phyloP scores from a whole-genome alignment of 2,888 invertebrate species.

The Tachina fera region DNA sequence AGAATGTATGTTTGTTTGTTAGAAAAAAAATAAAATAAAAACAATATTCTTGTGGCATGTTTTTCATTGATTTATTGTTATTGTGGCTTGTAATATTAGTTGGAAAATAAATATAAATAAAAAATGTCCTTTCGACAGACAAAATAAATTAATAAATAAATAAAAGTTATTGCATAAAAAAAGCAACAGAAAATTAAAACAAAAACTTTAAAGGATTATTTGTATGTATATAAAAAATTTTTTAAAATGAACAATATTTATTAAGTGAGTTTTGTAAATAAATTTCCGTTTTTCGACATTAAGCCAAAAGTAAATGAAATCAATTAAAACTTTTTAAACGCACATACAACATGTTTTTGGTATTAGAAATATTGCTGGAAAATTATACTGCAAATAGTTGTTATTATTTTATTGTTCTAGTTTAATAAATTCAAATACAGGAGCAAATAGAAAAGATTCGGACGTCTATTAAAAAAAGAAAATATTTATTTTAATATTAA shows the following conservation, averaged over 20 bases:
- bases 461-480: too few relatives aligned
- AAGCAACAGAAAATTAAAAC: too few relatives aligned
- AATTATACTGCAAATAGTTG: too few relatives aligned
- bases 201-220: too few relatives aligned
- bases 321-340: conserved; percentile 44
- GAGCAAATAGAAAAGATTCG: too few relatives aligned
- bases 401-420: too few relatives aligned
- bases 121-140: conserved; percentile 20
- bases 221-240: not conserved
- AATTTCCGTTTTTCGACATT: conserved; percentile 15
- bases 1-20: not conserved
- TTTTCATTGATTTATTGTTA: conserved; percentile 69
- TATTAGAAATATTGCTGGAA: too few relatives aligned
- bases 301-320: conserved; percentile 26
- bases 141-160: conserved; percentile 3
- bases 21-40: conserved; percentile 43
- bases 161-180: not conserved
- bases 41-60: conserved; percentile 68
- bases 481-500: too few relatives aligned
- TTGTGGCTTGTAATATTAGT: conserved; percentile 69
- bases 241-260: conserved; percentile 15
- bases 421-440: too few relatives aligned
- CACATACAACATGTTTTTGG: not conserved
- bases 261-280: conserved; percentile 40
- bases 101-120: conserved; percentile 67